Base-by-base conservation (phyloP, 2,113 vertebrate genomes). In the Zingel zingel region DNA sequence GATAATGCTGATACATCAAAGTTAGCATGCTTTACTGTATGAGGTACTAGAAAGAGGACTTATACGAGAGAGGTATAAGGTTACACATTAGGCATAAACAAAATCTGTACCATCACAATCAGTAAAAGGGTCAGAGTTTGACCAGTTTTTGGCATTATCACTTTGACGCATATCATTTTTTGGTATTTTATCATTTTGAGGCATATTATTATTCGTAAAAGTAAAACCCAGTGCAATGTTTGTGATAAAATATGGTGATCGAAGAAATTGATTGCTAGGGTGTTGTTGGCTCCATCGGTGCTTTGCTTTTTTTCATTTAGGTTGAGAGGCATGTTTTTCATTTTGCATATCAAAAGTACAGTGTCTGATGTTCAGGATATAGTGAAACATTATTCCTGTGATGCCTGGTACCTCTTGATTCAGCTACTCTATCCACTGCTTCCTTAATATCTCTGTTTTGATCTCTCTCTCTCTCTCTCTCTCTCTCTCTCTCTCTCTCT, bases 261-360 rank as follows among this genome's bases (percentile, higher is more conserved):
- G 45, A 76, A 76, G 30, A 72, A 54, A 63, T 74, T 36, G 51
- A 64, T 64, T 71, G 14, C 19, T 0, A 15, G 43, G 14, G 12
- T 74, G 30, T 61, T 79, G 43, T 47, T 81, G 48, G 6, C 10
- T 48, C 62, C 39, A 69, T 84, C 76, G 33, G 43, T 25, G 50
- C 72, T 75, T 73, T 79, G 67, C 48, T 73, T 61, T 86, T 70
- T 81, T 77, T 39, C 47, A 70, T 87, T 83, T 83, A 39, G 76
- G 53, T 83, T 70, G 73, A 81, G 78, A 68, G 65, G 63, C 72
- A 72, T 70, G 47, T 45, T 79, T 87, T 88, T 80, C 59, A 74
- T 81, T 88, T 88, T 87, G 89, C 86, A 87, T 85, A 91, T 91
- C 74, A 90, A 91, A 88, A 77, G 77, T 62, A 72, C 9, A 8